These are phyloP conservation scores for Picathartes gymnocephalus DNA, from an alignment of 2,113 vertebrate genomes.

Conservation along the genomic window DNA sequence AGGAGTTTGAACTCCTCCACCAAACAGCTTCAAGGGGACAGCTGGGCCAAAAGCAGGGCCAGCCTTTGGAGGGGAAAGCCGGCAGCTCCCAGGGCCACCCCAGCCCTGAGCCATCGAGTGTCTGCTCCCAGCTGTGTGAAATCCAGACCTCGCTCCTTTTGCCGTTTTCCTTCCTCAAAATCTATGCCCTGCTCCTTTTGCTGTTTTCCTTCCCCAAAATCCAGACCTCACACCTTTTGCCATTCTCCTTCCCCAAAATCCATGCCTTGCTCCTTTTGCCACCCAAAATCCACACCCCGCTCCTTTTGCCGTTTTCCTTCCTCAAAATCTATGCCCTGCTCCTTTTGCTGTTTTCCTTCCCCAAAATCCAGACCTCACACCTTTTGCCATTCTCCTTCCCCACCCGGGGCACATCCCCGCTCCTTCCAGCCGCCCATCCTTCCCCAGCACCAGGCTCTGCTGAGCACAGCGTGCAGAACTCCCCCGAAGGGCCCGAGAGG, in stretches of 20 bases:
- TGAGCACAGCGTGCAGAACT: neutral
- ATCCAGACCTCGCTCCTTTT: neutral
- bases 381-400: neutral
- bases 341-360: neutral
- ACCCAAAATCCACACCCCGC: neutral
- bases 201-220: neutral
- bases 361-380: accelerated
- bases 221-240: accelerated
- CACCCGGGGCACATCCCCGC: accelerated
- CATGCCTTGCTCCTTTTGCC: accelerated
- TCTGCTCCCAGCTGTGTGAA: neutral
- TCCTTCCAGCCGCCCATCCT: accelerated
- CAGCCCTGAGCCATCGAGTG: neutral
- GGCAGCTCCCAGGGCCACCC: accelerated
- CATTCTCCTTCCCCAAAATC: neutral
- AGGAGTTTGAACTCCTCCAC: accelerated
- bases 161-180: neutral
- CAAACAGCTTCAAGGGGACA: accelerated
- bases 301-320: no score
- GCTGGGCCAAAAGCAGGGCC: neutral
- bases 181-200: accelerated
- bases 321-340: accelerated
- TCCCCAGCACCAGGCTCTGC: neutral
- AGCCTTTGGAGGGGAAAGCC: neutral
- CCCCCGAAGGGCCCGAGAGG: neutral